phyloP scores from a whole-genome alignment of 2,888 invertebrate species.

The Scaptodrosophila latifasciaeformis region DNA sequence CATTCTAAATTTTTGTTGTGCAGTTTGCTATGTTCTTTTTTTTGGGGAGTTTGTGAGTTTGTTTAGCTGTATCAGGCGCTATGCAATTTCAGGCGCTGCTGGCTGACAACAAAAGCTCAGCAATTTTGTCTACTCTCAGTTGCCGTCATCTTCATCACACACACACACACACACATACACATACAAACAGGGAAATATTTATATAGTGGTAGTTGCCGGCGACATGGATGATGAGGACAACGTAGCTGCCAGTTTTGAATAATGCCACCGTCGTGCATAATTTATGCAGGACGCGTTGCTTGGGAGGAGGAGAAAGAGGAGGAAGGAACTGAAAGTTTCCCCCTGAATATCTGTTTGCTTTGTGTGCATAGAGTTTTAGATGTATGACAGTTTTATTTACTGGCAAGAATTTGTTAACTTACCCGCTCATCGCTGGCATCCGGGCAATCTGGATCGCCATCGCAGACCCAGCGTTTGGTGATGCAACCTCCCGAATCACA shows the following conservation, averaged over 20 bases:
- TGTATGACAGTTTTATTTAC: neutral
- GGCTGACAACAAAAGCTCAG: conserved; percentile 46
- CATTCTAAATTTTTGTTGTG: neutral
- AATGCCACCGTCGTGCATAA: conserved; percentile 57
- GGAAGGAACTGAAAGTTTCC: too few relatives aligned
- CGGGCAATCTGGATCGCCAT: conserved; percentile 89
- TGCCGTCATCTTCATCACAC: neutral
- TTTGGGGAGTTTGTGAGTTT: conserved; percentile 4
- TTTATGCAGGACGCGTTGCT: conserved; percentile 38
- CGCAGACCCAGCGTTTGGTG: conserved; percentile 87
- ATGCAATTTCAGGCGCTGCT: conserved; percentile 33
- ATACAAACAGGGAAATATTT: too few relatives aligned
- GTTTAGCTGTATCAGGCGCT: conserved; percentile 15
- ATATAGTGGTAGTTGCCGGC: conserved; percentile 4
- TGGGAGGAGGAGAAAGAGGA: too few relatives aligned
- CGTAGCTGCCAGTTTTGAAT: conserved; percentile 43
- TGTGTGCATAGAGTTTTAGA: too few relatives aligned
- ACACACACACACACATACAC: too few relatives aligned
- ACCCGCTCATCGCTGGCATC: conserved; percentile 89
- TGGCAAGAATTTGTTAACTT: conserved; percentile 49
- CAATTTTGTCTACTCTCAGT: too few relatives aligned
- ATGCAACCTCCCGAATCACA: conserved; percentile 87
- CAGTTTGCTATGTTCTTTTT: conserved; percentile 3
- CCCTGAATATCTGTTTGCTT: too few relatives aligned
- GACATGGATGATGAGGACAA: too few relatives aligned